Evolutionary conservation across 1,140 invertebrate genomes (phyloP).

Genomic region (Pseudomyrmex flavicornis): DNA sequence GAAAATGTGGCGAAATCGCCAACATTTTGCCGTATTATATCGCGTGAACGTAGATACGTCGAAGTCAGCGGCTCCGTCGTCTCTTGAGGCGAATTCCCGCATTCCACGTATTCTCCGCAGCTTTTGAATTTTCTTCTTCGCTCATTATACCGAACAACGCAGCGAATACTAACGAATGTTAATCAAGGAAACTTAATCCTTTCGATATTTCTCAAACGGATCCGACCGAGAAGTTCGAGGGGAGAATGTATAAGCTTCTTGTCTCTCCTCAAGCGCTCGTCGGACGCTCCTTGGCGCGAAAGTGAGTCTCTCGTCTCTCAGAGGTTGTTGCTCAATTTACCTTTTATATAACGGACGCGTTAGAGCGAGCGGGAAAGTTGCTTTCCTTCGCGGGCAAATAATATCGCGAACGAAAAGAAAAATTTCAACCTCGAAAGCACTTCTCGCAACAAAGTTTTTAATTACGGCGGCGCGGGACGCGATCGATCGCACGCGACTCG

Average conservation of each 20-base stretch:
- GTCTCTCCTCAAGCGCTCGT: background rate
- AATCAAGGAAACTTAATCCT: constrained; percentile 47
- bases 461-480: constrained; percentile 38
- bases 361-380: constrained; percentile 38
- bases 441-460: constrained; percentile 58
- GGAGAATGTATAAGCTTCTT: constrained; percentile 15
- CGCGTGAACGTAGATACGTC: background rate
- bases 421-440: constrained; percentile 39
- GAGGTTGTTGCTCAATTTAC: constrained; percentile 49
- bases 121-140: constrained; percentile 32
- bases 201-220: constrained; percentile 31
- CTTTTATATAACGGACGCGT: constrained; percentile 24
- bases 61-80: background rate
- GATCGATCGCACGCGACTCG: constrained; percentile 53
- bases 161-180: constrained; percentile 46
- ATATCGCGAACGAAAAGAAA: constrained; percentile 28
- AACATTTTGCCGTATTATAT: background rate
- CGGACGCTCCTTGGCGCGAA: constrained; percentile 23
- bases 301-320: constrained; percentile 23
- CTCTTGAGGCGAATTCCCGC: background rate
- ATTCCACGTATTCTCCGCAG: constrained; percentile 13
- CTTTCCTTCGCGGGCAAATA: constrained; percentile 12
- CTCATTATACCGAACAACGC: constrained; percentile 31
- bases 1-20: background rate
- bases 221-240: background rate